Evolutionary conservation across 2,888 invertebrate species (phyloP), one percentile per base, ranked within the genome.

Genomic region (Sphaeridia pumilis): DNA sequence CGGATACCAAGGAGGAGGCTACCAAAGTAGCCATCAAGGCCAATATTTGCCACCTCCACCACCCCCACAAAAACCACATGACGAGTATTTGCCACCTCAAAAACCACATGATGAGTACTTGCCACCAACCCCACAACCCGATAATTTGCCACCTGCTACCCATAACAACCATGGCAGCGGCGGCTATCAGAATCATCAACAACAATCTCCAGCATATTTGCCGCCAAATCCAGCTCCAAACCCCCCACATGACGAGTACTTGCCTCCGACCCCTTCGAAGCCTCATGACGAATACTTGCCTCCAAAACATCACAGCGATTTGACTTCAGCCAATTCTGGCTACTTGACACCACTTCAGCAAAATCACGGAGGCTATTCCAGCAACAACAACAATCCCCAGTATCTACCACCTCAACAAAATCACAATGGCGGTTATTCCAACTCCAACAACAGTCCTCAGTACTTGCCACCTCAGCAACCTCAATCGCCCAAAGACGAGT

Each of bases 211-310:
- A 31, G 10, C 31, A 7, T n/a, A n/a, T n/a, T n/a, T n/a, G n/a
- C n/a, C n/a, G n/a, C n/a, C n/a, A n/a, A n/a, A n/a, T 41, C 12
- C 50, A 44, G 17, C 46, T 45, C 12, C 38, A 35, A 20, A 46
- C 49, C 14, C 14, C 43, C n/a, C 14, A 7, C 7, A 43, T 12
- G 38, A 46, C 5, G 50, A 34, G 17, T 49, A 50, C 22, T 10
- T 42, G n/a, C 55, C 50, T 17, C 53, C n/a, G n/a, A n/a, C n/a
- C n/a, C n/a, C 53, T 26, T 34, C 41, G 14, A 43, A 54, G 17
- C 31, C 28, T 21, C 25, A 46, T 21, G 22, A 28, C 20, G 54
- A 54, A 3, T 54, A 54, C 28, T n/a, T 44, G 20, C 49, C 54
- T 12, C 46, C 49, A 17, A 12, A n/a, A n/a, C n/a, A n/a, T n/a